A percentile compares a stretch with the other conserved stretches of the same genome.
phyloP scores from a whole-genome alignment of 2,113 vertebrate species.

The Spheniscus mendiculus region DNA sequence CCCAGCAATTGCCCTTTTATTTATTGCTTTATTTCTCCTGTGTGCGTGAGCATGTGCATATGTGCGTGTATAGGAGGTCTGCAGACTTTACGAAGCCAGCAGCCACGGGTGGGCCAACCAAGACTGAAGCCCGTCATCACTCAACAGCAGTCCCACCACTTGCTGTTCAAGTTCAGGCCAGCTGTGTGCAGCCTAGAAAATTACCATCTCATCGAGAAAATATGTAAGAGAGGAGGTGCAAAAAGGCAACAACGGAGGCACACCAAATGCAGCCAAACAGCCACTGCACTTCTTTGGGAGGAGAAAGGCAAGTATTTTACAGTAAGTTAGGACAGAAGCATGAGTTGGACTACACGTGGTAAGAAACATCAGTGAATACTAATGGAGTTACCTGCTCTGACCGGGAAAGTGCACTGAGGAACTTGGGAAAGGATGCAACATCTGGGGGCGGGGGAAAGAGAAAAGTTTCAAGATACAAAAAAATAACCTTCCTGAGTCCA shows the following conservation, averaged over 20 bases:
- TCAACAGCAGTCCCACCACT: not conserved
- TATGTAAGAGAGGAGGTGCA: not conserved
- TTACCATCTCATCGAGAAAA: not conserved
- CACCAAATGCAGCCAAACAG: not conserved
- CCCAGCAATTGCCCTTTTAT: not conserved
- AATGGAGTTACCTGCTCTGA: not conserved
- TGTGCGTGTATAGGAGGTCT: not conserved
- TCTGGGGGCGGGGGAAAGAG: not conserved
- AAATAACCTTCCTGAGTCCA: not conserved
- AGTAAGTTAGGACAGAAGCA: not conserved
- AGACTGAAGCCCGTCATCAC: accelerated
- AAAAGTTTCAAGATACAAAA: not conserved
- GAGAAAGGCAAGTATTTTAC: not conserved
- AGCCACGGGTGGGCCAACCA: not conserved
- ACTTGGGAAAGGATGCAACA: not conserved
- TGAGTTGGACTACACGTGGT: not conserved
- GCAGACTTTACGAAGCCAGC: not conserved
- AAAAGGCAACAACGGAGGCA: not conserved
- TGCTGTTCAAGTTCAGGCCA: not conserved
- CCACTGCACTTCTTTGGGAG: not conserved
- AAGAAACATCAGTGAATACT: not conserved
- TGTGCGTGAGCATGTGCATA: no score
- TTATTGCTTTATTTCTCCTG: not conserved
- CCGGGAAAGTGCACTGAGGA: not conserved
- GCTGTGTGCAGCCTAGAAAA: not conserved